Evolutionary conservation across 92 coral and sea anemone genomes (phyloP), one percentile per base, ranked within the genome.

Genomic region (Muricea muricata): DNA sequence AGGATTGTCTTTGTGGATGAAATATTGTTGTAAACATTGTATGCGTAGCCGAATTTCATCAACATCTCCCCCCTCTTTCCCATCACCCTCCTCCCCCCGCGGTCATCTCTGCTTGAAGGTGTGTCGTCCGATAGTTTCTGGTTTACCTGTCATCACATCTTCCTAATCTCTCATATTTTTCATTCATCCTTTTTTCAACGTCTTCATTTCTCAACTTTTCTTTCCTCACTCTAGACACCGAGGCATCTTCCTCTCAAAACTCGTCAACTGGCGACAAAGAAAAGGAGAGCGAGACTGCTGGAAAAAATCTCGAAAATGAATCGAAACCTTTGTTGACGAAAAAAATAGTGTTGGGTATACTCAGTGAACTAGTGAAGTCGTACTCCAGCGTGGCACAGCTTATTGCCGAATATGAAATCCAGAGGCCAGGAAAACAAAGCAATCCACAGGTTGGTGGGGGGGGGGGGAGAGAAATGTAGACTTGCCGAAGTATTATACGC

Each of bases 361-460:
- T 96, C 47, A 95, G 96, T 31, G 99, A 96, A 78, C 66, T 96
- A 77, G 99, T 96, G 33, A 96, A 96, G 80, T 94, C 99, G 0
- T 96, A 96, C 31, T 90, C 97, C 7, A 98, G 98, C 15, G 98
- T 96, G 56, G 97, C 98, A 39, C 99, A 96, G 79, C 89, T 96
- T 42, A 93, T 96, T 21, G 93, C 99, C 4, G 99, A 96, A 58
- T 96, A 92, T 78, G 83, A 78, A 78, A 39, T 78, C 12, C 83
- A 78, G 71, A 56, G 37, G 35, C 34, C 46, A 6, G 33, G 37
- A 35, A 33, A 35, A 56, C 54, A 78, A 24, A 23, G 23, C 34
- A 78, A 14, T 52, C 20, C 70, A 34, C 83, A 78, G 83, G 83
- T 78, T 37, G 42, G 42, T 37, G 9, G 9, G 5, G 42, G 42